phyloP scores from a whole-genome alignment of 2,113 vertebrate species.

The Aramus guarauna region DNA sequence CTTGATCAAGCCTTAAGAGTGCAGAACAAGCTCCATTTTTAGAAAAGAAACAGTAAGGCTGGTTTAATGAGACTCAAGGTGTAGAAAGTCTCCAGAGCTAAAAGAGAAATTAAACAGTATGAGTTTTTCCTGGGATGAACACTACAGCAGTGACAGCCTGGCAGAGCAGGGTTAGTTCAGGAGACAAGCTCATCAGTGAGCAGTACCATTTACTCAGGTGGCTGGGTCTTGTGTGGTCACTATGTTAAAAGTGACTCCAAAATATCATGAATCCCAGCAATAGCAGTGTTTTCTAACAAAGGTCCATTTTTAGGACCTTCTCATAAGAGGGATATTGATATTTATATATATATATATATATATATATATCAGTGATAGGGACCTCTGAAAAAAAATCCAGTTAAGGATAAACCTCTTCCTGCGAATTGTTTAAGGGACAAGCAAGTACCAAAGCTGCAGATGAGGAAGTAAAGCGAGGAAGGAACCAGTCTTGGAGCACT shows the following conservation, averaged over 20 bases:
- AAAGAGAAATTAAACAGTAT: background rate
- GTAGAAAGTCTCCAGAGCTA: background rate
- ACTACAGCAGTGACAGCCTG: background rate
- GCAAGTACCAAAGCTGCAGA: background rate
- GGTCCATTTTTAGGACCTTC: background rate
- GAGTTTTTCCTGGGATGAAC: background rate
- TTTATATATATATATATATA: too few species aligned
- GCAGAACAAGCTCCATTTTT: background rate
- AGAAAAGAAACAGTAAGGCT: background rate
- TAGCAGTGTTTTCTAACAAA: background rate
- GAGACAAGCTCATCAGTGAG: background rate
- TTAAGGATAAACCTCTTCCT: background rate
- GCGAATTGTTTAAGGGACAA: background rate
- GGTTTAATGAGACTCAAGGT: background rate
- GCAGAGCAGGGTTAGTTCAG: background rate
- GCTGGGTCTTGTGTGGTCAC: background rate
- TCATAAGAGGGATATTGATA: background rate
- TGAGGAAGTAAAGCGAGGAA: background rate
- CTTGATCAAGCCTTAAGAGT: background rate
- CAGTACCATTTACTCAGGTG: background rate
- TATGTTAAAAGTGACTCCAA: background rate
- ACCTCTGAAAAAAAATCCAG: background rate
- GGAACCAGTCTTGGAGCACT: background rate
- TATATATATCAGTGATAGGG: background rate
- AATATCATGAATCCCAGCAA: background rate